phyloP scores from a whole-genome alignment of 1,140 invertebrate species.

The Drosophila tropicalis region DNA sequence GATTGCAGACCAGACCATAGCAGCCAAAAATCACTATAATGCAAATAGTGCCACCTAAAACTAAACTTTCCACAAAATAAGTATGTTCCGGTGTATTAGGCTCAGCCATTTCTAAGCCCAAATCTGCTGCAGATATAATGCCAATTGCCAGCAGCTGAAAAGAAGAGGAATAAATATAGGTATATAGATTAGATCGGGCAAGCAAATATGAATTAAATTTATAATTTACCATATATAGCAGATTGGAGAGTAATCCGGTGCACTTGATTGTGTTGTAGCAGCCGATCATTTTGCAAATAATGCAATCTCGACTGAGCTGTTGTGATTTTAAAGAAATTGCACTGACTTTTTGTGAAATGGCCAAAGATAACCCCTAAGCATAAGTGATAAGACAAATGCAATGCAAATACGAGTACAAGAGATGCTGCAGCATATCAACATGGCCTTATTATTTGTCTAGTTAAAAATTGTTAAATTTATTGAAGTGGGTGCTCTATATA shows the following conservation, averaged over 20 bases:
- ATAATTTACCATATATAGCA: constrained; percentile 69
- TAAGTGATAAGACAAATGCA: constrained; percentile 26
- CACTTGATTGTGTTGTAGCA: constrained; percentile 73
- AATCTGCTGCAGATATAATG: constrained; percentile 60
- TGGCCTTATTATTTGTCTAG: not conserved
- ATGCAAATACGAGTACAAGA: not conserved
- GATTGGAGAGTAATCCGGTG: constrained; percentile 69
- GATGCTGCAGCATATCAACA: no score
- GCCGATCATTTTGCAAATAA: constrained; percentile 65
- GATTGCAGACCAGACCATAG: constrained; percentile 68
- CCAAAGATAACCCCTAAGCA: constrained; percentile 40
- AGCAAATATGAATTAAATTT: not conserved
- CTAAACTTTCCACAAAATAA: constrained; percentile 72
- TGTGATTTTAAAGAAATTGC: constrained; percentile 56
- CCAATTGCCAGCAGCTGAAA: constrained; percentile 67
- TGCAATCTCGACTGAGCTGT: constrained; percentile 37
- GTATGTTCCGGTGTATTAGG: constrained; percentile 75
- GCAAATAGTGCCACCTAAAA: constrained; percentile 71
- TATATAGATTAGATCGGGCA: not conserved
- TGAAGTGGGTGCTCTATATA: constrained; percentile 43
- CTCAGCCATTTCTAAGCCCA: constrained; percentile 63
- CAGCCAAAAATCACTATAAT: constrained; percentile 76
- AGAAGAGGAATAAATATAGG: not conserved
- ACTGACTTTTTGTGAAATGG: constrained; percentile 33
- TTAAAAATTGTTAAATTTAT: constrained; percentile 10